A percentile compares a stretch with the other conserved stretches of the same genome.
These are phyloP conservation scores for Dromococcyx pavoninus DNA, from an alignment of 2,797 vertebrate species.

Conservation along the genomic window DNA sequence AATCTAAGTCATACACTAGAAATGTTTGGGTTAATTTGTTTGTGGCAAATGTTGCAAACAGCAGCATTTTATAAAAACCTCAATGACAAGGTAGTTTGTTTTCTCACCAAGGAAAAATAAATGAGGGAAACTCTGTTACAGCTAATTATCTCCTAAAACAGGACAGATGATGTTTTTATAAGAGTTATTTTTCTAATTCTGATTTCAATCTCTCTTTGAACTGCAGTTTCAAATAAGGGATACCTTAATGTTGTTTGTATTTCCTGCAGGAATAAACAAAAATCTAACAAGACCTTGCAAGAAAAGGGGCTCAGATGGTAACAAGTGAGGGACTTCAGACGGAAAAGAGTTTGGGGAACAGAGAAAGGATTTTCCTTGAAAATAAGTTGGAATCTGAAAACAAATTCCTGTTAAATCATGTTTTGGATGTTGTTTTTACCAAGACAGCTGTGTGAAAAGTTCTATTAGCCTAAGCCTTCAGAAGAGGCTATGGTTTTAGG, in stretches of 20 bases:
- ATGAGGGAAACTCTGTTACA: not conserved
- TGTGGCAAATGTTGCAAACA: not conserved
- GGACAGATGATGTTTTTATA: slow-evolving; percentile 1
- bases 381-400: not conserved
- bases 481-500: not conserved
- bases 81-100: slow-evolving; percentile 17
- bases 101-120: not conserved
- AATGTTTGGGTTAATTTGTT: slow-evolving; percentile 11
- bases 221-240: not conserved
- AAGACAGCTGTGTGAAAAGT: not conserved
- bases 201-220: not conserved
- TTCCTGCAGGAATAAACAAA: not conserved
- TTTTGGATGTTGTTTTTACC: not conserved
- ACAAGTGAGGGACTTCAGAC: not conserved
- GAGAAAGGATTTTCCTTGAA: not conserved
- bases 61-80: slow-evolving; percentile 39
- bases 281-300: not conserved
- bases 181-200: not conserved
- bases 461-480: not conserved
- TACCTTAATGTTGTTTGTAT: not conserved
- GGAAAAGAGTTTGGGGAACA: not conserved
- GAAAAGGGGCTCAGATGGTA: not conserved
- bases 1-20: not conserved
- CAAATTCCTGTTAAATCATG: not conserved
- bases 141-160: slow-evolving; percentile 32